Base-by-base conservation (phyloP, 2,888 invertebrate genomes). In the Rhamnusium bicolor region DNA sequence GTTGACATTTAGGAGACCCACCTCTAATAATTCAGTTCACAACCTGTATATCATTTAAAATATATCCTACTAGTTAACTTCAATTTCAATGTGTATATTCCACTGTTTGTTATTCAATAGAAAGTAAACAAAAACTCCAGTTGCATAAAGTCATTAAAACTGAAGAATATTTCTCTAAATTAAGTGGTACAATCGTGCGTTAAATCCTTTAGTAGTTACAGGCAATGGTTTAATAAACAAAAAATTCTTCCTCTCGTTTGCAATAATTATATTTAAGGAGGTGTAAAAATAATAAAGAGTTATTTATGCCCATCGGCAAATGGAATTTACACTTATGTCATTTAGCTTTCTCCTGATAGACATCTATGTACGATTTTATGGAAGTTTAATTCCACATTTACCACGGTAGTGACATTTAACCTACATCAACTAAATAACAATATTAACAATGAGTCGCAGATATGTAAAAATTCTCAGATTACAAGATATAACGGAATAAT, bases 321-420 rank as follows among this genome's bases (percentile, higher is more conserved):
- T 14, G 32, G 10, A 32, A 32, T 29, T 29, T 5, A 27, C 5
- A 16, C 24, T 56, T 56, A 56, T 56, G 56, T 56, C 56, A 56
- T 56, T n/a, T 56, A 56, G 56, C 56, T 56, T 56, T 56, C 56
- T 56, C 56, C 56, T 56, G n/a, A 27, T 56, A 24, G 3, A 27
- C 14, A 29, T 56, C 14, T 14, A 1, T 27, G 27, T 56, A 56
- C 27, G 19, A 56, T 56, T 56, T 56, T 56, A 27, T 56, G 29
- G 56, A 27, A 56, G 56, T 56, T 56, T 56, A 29, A 5, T 10
- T 32, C 32, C 8, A 56, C 56, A 7, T 27, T 56, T 56, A 14
- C n/a, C 56, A 21, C 29, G 19, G 21, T 54, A 54, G 21, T 56
- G 56, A 56, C 56, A 56, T 56, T 56, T 56, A 27, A 56, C 56